These are phyloP conservation scores for Caenorhabditis afra DNA, from an alignment of 2,888 invertebrate genomes.

Conservation along the genomic window DNA sequence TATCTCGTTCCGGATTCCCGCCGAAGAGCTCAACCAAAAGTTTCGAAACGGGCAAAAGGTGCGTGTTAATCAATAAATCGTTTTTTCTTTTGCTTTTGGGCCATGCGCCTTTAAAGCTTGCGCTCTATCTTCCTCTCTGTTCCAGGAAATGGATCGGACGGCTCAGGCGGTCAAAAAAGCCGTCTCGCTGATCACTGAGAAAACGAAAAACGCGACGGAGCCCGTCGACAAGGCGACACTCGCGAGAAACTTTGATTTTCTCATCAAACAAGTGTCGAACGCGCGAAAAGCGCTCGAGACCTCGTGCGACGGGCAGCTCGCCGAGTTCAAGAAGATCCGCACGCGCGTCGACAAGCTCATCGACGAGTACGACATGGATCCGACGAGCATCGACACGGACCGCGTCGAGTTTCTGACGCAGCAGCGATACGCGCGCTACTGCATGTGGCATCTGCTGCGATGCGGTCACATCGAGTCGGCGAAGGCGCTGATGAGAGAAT, in stretches of 20 bases:
- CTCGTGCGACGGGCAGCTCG: conserved; percentile 19
- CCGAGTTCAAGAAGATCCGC: conserved; percentile 22
- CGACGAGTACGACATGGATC: not conserved
- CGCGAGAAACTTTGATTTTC: conserved; percentile 19
- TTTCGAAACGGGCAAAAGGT: conserved; percentile 94
- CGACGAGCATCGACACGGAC: not conserved
- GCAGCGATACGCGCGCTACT: conserved; percentile 85
- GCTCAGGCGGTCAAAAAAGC: conserved; percentile 23
- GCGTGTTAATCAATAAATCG: not conserved
- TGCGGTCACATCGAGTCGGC: conserved; percentile 95
- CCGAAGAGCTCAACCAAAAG: conserved; percentile 96
- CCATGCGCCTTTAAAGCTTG: too few relatives aligned
- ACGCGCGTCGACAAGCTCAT: conserved; percentile 25
- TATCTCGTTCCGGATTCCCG: conserved; percentile 96
- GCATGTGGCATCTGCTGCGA: conserved; percentile 93
- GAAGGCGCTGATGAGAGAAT: conserved; percentile 87
- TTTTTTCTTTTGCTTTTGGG: not conserved
- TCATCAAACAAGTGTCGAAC: conserved; percentile 31
- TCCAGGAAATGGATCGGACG: conserved; percentile 55
- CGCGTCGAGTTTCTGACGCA: not conserved
- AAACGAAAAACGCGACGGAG: conserved; percentile 16
- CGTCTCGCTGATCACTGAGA: conserved; percentile 4
- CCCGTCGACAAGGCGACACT: conserved; percentile 20
- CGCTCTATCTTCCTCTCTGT: not conserved
- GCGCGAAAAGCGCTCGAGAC: conserved; percentile 7